These are phyloP conservation scores for Bugula neritina DNA, from an alignment of 2,888 invertebrate species.

Conservation along the genomic window DNA sequence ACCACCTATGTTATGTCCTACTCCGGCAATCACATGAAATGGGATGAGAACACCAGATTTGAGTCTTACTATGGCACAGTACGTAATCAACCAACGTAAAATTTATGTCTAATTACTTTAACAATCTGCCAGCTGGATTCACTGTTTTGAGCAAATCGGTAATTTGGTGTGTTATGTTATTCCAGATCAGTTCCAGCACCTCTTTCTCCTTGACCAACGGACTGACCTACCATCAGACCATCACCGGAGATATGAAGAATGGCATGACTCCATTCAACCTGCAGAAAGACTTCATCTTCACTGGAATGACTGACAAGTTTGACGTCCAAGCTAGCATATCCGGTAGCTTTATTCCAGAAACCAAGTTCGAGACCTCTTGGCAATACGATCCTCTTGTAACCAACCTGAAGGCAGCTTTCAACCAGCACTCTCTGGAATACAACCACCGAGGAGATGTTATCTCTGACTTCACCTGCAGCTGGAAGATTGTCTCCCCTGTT, in stretches of 20 bases:
- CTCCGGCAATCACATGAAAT: neutral
- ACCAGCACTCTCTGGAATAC: conserved; percentile 11
- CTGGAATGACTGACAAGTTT: conserved; percentile 9
- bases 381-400: neutral
- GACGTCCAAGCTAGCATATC: neutral
- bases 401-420: neutral
- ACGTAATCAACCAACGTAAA: too few relatives aligned
- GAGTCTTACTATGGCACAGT: conserved; percentile 19
- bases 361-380: conserved; percentile 12
- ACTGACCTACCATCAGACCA: conserved; percentile 6
- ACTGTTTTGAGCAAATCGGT: too few relatives aligned
- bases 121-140: too few relatives aligned
- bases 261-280: neutral
- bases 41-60: conserved; percentile 2
- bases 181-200: conserved; percentile 14
- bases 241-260: conserved; percentile 18
- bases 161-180: too few relatives aligned
- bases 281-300: conserved; percentile 21
- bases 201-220: conserved; percentile 13
- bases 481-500: neutral
- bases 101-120: too few relatives aligned
- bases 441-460: neutral
- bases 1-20: neutral
- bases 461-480: conserved; percentile 15
- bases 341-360: neutral